Evolutionary conservation across 1,140 invertebrate genomes (phyloP).

Genomic region (Glomeris maerens): DNA sequence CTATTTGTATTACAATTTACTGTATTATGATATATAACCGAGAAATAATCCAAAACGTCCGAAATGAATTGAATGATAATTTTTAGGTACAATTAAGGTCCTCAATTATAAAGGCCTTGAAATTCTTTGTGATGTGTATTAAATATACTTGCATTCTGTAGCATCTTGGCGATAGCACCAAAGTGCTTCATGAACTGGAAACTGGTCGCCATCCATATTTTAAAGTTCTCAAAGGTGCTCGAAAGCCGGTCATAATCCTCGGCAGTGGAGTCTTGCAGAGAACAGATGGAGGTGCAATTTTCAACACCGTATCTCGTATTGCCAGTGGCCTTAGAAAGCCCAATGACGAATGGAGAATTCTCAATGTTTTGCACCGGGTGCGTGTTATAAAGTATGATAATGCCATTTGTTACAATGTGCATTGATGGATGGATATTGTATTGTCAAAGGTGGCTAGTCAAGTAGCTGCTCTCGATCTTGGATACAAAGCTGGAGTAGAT

Average conservation of each 20-base stretch:
- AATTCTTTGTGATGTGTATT: not conserved
- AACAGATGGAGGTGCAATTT: slow-evolving; percentile 58
- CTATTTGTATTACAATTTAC: not conserved
- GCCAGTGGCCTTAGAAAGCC: slow-evolving; percentile 30
- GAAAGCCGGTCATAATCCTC: slow-evolving; percentile 81
- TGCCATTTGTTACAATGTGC: slow-evolving; percentile 9
- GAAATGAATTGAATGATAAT: too few relatives aligned
- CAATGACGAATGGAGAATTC: slow-evolving; percentile 50
- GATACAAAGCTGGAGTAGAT: slow-evolving; percentile 68
- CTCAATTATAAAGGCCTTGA: too few relatives aligned
- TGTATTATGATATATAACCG: not conserved
- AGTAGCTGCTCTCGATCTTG: slow-evolving; percentile 90
- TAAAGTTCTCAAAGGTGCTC: slow-evolving; percentile 57
- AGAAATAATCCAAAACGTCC: too few relatives aligned
- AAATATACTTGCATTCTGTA: slow-evolving; percentile 28
- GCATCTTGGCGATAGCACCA: slow-evolving; percentile 67
- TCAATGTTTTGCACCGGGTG: slow-evolving; percentile 82
- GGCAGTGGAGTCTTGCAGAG: slow-evolving; percentile 70
- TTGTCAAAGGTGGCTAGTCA: slow-evolving; percentile 43
- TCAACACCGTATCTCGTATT: slow-evolving; percentile 57
- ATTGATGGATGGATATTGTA: slow-evolving; percentile 23
- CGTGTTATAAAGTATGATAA: slow-evolving; percentile 35
- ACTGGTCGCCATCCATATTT: slow-evolving; percentile 58
- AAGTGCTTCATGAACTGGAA: slow-evolving; percentile 55
- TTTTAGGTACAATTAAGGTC: too few relatives aligned